Percentiles rank a stretch among this genome's conserved stretches.
Conservation (phyloP, 2,797 vertebrate genomes). For the Tragopan temminckii region DNA sequence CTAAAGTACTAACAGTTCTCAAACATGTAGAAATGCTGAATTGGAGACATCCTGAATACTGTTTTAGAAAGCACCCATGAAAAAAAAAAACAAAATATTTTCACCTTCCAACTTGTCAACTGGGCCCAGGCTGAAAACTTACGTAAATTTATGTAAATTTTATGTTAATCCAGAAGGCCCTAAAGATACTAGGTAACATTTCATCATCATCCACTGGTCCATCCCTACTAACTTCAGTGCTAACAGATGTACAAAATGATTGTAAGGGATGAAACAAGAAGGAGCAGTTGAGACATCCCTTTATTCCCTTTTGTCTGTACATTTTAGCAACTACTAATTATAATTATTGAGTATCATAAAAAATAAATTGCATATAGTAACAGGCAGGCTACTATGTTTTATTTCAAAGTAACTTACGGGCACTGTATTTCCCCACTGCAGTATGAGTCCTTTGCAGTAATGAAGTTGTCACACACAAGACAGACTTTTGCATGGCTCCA, state of each 20-base stretch:
- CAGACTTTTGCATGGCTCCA: constrained; percentile 67
- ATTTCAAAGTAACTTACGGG: constrained; percentile 49
- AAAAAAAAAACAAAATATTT: not conserved
- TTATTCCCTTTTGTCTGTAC: not conserved
- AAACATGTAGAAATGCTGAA: not conserved
- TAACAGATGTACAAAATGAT: not conserved
- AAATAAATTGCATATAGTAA: constrained; percentile 13
- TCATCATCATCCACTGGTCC: not conserved
- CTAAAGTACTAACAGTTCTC: not conserved
- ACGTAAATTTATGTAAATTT: not conserved
- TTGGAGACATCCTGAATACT: accelerated
- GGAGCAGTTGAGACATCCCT: not conserved
- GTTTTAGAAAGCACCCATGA: accelerated
- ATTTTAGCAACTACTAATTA: constrained; percentile 60
- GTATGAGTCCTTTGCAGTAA: constrained; percentile 38
- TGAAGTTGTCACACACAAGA: constrained; percentile 70
- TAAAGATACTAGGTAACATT: not conserved
- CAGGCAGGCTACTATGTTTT: constrained; percentile 22
- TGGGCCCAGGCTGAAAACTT: not conserved
- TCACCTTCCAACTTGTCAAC: not conserved
- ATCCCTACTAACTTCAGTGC: not conserved
- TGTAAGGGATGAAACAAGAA: not conserved
- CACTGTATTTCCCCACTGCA: constrained; percentile 23
- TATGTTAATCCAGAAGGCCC: not conserved
- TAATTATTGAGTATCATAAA: constrained; percentile 65